Evolutionary conservation across 2,888 invertebrate genomes (phyloP).

Genomic region (Acanthosepion esculentum): DNA sequence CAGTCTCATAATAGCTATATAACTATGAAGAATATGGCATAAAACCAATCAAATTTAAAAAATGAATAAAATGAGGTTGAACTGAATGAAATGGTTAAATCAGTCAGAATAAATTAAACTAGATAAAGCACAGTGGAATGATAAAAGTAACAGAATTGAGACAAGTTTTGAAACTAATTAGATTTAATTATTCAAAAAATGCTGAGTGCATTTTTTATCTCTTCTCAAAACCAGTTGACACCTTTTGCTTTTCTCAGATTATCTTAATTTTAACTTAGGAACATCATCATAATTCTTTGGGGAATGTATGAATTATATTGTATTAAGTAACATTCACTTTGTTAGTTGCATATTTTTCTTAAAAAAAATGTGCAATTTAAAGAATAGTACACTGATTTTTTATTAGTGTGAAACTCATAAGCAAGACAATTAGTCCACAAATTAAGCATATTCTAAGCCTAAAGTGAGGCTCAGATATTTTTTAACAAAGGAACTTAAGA

Average conservation of each 20-base stretch:
- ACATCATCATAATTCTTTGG: neutral
- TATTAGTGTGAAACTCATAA: too few species aligned
- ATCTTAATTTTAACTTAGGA: neutral
- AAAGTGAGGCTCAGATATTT: too few species aligned
- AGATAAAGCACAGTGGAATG: neutral
- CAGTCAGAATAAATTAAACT: neutral
- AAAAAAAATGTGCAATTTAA: too few species aligned
- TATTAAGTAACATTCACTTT: neutral
- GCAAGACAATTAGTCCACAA: too few species aligned
- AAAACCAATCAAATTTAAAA: neutral
- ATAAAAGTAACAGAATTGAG: neutral
- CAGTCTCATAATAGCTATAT: neutral
- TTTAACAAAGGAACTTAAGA: too few species aligned
- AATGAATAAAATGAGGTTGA: neutral
- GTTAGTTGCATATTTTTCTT: too few species aligned
- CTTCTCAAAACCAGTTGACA: neutral
- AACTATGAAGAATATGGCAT: neutral
- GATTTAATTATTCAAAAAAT: neutral
- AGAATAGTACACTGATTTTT: too few species aligned
- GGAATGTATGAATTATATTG: neutral
- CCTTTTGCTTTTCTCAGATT: too few species aligned
- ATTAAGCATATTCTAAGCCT: too few species aligned
- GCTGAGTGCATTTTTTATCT: neutral
- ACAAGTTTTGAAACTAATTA: neutral
- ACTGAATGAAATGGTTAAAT: neutral